phyloP scores from a whole-genome alignment of 2,888 invertebrate genomes.

The Hesperia comma region DNA sequence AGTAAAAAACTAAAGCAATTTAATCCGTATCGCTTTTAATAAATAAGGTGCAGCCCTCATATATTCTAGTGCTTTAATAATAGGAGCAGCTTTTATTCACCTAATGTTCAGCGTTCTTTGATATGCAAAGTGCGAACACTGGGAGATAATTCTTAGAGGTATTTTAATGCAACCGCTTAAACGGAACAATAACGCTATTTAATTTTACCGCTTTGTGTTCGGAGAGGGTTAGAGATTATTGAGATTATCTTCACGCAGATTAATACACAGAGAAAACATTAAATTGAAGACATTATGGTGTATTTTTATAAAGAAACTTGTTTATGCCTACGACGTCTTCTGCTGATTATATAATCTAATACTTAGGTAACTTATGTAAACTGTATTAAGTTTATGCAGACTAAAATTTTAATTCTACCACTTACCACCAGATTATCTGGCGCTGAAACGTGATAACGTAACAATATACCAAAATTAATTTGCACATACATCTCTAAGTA shows the following conservation, averaged over 20 bases:
- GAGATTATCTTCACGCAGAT: neutral
- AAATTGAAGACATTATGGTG: too few relatives aligned
- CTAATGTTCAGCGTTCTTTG: conserved; percentile 30
- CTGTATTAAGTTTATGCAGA: too few relatives aligned
- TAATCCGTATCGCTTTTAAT: neutral
- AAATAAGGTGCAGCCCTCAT: conserved; percentile 2
- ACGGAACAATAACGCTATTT: conserved; percentile 28
- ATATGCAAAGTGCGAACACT: conserved; percentile 28
- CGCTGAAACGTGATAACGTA: neutral
- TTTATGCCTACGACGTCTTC: too few relatives aligned
- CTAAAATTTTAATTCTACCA: too few relatives aligned
- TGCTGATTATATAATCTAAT: too few relatives aligned
- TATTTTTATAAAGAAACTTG: too few relatives aligned
- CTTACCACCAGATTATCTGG: too few relatives aligned
- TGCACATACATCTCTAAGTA: conserved; percentile 1
- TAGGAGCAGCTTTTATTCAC: conserved; percentile 32
- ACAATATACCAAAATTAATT: neutral
- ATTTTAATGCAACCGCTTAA: conserved; percentile 26
- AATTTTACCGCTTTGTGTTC: conserved; percentile 31
- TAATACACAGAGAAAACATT: neutral
- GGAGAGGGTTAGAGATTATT: conserved; percentile 11
- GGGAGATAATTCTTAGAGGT: conserved; percentile 29
- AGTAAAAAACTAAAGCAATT: too few relatives aligned
- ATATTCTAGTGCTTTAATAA: conserved; percentile 8
- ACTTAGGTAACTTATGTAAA: too few relatives aligned